Percentiles rank a stretch among this genome's conserved stretches.
phyloP scores from a whole-genome alignment of 2,797 vertebrate genomes.

The Semaprochilodus insignis region DNA sequence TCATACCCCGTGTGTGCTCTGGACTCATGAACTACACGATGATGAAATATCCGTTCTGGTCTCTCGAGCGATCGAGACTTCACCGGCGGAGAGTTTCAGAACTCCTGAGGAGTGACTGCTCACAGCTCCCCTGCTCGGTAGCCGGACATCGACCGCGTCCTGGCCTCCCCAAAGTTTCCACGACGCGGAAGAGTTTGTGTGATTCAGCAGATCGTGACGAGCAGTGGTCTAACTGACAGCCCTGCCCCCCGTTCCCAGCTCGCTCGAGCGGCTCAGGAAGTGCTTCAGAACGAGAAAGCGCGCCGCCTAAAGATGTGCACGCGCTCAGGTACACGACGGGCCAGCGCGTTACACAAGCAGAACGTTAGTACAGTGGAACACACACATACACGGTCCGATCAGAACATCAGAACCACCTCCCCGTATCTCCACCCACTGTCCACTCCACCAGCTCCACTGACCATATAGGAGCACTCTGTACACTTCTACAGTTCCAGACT shows the following conservation, averaged over 20 bases:
- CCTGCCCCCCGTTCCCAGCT: slow-evolving; percentile 47
- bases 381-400: too few relatives aligned
- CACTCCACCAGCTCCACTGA: too few relatives aligned
- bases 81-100: too few relatives aligned
- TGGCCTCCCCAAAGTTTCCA: slow-evolving; percentile 35
- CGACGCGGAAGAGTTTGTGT: slow-evolving; percentile 56
- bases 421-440: too few relatives aligned
- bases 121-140: not conserved
- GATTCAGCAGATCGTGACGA: slow-evolving; percentile 57
- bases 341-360: too few relatives aligned
- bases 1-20: not conserved
- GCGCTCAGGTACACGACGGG: not conserved
- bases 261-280: slow-evolving; percentile 42
- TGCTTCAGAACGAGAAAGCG: slow-evolving; percentile 41
- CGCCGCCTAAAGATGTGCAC: slow-evolving; percentile 56
- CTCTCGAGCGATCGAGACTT: too few relatives aligned
- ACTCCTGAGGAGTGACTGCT: too few relatives aligned
- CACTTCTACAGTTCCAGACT: too few relatives aligned
- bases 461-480: too few relatives aligned
- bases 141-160: not conserved
- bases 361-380: too few relatives aligned
- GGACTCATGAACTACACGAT: not conserved
- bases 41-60: slow-evolving; percentile 4
- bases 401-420: too few relatives aligned
- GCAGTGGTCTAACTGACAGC: slow-evolving; percentile 23